These are phyloP conservation scores for Ceyx margarethae DNA, from an alignment of 2,113 vertebrate species.

Conservation along the genomic window DNA sequence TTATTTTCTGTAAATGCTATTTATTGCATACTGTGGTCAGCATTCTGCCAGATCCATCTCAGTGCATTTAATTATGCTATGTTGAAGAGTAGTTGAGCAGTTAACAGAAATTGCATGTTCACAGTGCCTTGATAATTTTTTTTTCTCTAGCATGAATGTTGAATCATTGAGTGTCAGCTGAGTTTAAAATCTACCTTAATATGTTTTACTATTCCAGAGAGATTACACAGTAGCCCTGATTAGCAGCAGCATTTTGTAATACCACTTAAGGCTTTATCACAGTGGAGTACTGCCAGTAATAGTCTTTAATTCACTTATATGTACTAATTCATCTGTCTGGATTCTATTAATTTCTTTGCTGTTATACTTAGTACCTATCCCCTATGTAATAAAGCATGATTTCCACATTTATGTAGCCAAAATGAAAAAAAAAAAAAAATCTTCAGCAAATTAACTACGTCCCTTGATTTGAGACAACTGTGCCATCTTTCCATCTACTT, in stretches of 20 bases:
- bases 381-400: conserved; percentile 46
- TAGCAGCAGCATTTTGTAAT: conserved; percentile 70
- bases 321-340: conserved; percentile 74
- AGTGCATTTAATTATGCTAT: conserved; percentile 20
- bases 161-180: conserved; percentile 54
- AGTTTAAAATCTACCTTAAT: conserved; percentile 67
- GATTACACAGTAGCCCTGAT: conserved; percentile 61
- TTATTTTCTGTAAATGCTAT: conserved; percentile 13
- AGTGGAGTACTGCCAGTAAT: conserved; percentile 75
- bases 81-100: conserved; percentile 19
- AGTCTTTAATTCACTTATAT: conserved; percentile 79
- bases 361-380: conserved; percentile 63
- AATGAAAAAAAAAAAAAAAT: neutral
- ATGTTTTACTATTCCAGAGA: conserved; percentile 52
- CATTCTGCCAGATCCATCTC: conserved; percentile 38
- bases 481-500: conserved; percentile 47
- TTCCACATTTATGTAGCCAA: conserved; percentile 64
- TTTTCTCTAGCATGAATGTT: conserved; percentile 39
- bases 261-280: conserved; percentile 71
- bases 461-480: conserved; percentile 49
- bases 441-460: conserved; percentile 57
- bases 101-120: conserved; percentile 25
- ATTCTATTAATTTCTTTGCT: conserved; percentile 73
- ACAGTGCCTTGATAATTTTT: neutral
- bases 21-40: conserved; percentile 1